Percentiles rank a stretch among this genome's conserved stretches.
These are phyloP conservation scores for Prenolepis imparis DNA, from an alignment of 2,888 invertebrate genomes.

Conservation along the genomic window DNA sequence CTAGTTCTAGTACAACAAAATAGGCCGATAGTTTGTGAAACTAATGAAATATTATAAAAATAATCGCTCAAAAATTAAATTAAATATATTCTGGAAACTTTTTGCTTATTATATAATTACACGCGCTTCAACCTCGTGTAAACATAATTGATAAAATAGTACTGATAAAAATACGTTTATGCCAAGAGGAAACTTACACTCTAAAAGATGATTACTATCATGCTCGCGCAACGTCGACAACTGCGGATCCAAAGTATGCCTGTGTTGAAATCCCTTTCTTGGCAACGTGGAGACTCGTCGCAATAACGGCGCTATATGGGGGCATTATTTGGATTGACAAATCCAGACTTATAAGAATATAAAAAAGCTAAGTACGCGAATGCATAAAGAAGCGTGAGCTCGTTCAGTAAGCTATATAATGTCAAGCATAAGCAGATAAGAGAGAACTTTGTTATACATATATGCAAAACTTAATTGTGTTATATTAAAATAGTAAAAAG, in stretches of 20 bases:
- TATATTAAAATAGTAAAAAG: not conserved
- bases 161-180: constrained; percentile 20
- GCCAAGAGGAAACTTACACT: constrained; percentile 76
- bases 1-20: not conserved
- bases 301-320: constrained; percentile 80
- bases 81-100: not conserved
- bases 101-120: not conserved
- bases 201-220: constrained; percentile 77
- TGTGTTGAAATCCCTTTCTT: constrained; percentile 79
- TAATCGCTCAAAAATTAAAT: not conserved
- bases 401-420: not conserved
- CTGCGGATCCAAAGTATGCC: constrained; percentile 82
- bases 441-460: not conserved
- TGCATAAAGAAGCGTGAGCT: not conserved
- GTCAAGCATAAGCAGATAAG: not conserved
- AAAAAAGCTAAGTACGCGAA: not conserved
- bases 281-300: constrained; percentile 80
- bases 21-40: not conserved
- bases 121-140: not conserved
- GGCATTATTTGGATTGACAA: constrained; percentile 61
- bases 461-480: not conserved
- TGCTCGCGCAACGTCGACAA: constrained; percentile 77
- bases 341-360: constrained; percentile 15
- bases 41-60: not conserved
- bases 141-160: not conserved